These are phyloP conservation scores for Misgurnus anguillicaudatus DNA, from an alignment of 2,113 vertebrate species.

Conservation along the genomic window DNA sequence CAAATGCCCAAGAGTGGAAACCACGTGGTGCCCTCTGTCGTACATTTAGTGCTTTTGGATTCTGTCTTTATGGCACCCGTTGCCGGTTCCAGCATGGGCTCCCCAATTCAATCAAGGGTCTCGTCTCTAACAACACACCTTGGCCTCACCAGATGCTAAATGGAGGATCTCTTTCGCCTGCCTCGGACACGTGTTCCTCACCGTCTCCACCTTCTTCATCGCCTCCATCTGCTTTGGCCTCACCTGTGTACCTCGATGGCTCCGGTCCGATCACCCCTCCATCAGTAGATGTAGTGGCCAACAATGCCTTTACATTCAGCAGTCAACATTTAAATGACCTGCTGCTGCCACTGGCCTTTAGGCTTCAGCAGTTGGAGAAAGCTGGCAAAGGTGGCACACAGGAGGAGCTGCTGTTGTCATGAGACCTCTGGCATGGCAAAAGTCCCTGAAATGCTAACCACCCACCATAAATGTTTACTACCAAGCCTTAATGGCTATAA, in stretches of 20 bases:
- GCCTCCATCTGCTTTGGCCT: slow-evolving; percentile 47
- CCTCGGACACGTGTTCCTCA: slow-evolving; percentile 57
- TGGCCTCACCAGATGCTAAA: slow-evolving; percentile 14
- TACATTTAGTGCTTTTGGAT: slow-evolving; percentile 75
- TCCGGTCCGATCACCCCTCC: slow-evolving; percentile 58
- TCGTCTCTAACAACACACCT: not conserved
- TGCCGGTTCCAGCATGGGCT: slow-evolving; percentile 77
- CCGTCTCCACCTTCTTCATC: slow-evolving; percentile 57
- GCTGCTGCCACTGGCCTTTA: slow-evolving; percentile 73
- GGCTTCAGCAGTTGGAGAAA: slow-evolving; percentile 73
- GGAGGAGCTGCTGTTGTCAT: slow-evolving; percentile 57
- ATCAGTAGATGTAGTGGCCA: slow-evolving; percentile 47
- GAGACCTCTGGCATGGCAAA: not conserved
- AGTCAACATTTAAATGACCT: slow-evolving; percentile 75
- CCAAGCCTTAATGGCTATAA: not conserved
- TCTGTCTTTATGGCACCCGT: slow-evolving; percentile 76
- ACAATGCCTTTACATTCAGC: slow-evolving; percentile 75
- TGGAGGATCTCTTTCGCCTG: slow-evolving; percentile 37
- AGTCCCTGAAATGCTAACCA: not conserved
- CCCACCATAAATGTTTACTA: no score
- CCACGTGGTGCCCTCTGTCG: slow-evolving; percentile 68
- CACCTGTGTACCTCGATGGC: slow-evolving; percentile 55
- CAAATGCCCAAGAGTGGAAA: slow-evolving; percentile 60
- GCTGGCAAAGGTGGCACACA: slow-evolving; percentile 44
- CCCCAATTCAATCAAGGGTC: slow-evolving; percentile 56